Base-by-base conservation (phyloP, 2,797 vertebrate genomes). In the Molothrus ater region DNA sequence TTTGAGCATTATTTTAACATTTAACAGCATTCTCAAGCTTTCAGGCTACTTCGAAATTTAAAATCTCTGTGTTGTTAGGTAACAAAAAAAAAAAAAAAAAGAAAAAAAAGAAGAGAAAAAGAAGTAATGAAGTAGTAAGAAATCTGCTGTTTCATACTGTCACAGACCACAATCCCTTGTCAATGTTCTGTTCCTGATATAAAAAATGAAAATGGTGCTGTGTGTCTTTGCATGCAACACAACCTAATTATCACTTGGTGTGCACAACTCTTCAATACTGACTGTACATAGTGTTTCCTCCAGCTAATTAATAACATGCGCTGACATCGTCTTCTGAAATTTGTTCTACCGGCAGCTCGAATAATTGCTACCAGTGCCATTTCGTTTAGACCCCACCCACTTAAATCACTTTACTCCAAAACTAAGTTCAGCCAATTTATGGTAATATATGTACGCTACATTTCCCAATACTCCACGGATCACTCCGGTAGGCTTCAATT, bases 301-400 rank as follows among this genome's bases (percentile, higher is more conserved):
- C 26, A n/a, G 63, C 54, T 91, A 65, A 91, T 69, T 83, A 92
- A 48, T 32, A 61, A 36, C 63, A 56, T 6, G 4, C 16, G 7
- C 48, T 36, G 18, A 38, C 50, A 40, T 25, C 2, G 15, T 14
- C 42, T 47, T 40, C 65, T 54, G 59, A 74, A 78, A 74, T 78
- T n/a, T 13, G 31, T 61, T 78, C 69, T 64, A 29, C 80, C 5
- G 11, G 82, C 85, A 69, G 69, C 90, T 36, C 17, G 0, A 20
- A 54, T 14, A 74, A 88, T 60, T 66, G 20, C 69, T 38, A 28
- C 50, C 65, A n/a, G 17, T n/a, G 54, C 61, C 45, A 43, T 54
- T 51, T 57, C 80, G 1, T 34, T 82, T 43, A 92, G 95, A 92
- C 71, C 81, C 71, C 87, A 83, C 94, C 82, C 80, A 69, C 90